Evolutionary conservation across 2,113 vertebrate genomes (phyloP).

Genomic region (Ancistrus triradiatus): DNA sequence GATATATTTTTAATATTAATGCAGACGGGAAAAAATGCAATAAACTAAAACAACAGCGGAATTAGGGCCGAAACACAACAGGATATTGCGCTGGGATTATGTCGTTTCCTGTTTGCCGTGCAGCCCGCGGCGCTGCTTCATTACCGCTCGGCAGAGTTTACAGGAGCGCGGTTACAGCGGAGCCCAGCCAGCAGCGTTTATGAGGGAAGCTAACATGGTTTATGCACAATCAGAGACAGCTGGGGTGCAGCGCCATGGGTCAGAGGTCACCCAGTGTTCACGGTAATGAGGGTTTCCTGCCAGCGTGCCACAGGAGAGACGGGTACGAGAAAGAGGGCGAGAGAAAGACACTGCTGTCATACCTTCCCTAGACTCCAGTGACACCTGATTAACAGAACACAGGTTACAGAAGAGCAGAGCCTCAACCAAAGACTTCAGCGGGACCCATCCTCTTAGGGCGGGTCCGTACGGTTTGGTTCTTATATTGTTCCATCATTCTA

Average conservation of each 20-base stretch:
- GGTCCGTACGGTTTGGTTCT: too few species aligned
- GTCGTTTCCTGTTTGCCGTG: conserved; percentile 82
- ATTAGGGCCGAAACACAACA: conserved; percentile 93
- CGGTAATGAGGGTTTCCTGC: conserved; percentile 67
- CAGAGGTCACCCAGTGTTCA: conserved; percentile 43
- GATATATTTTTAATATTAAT: conserved; percentile 91
- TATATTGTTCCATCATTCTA: too few species aligned
- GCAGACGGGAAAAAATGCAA: conserved; percentile 86
- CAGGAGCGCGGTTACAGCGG: background rate
- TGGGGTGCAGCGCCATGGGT: conserved; percentile 51
- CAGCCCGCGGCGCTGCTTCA: conserved; percentile 56
- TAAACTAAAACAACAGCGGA: conserved; percentile 91
- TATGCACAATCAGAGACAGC: conserved; percentile 48
- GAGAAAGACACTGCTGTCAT: too few species aligned
- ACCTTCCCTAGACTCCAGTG: too few species aligned
- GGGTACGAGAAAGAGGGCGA: too few species aligned
- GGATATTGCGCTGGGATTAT: conserved; percentile 98
- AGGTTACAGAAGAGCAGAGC: too few species aligned
- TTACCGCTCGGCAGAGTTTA: conserved; percentile 52
- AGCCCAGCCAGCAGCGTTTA: conserved; percentile 23
- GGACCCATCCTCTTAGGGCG: too few species aligned
- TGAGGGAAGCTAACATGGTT: conserved; percentile 22
- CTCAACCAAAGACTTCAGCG: too few species aligned
- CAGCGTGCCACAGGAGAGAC: conserved; percentile 59
- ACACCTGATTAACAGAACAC: too few species aligned